A percentile compares a stretch with the other conserved stretches of the same genome.
These are phyloP conservation scores for Cathartes aura DNA, from an alignment of 2,113 vertebrate species.

Conservation along the genomic window DNA sequence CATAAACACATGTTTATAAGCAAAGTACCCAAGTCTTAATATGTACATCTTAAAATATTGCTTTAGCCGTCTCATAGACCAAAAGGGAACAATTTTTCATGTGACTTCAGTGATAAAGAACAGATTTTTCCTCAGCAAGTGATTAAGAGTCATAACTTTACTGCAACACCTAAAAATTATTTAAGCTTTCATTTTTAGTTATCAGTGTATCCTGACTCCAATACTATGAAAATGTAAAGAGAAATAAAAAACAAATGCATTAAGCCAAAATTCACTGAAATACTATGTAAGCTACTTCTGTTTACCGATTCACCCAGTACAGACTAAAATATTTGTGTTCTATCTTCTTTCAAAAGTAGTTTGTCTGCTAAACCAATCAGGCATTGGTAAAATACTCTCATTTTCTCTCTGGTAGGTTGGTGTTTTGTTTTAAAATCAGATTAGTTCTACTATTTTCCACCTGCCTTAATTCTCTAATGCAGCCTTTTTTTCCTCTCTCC, in stretches of 20 bases:
- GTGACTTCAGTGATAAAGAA: neutral
- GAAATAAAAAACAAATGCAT: neutral
- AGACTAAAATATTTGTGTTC: neutral
- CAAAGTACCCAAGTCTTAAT: neutral
- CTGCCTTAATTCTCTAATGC: neutral
- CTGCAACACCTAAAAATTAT: neutral
- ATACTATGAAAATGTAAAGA: neutral
- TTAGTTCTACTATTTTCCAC: neutral
- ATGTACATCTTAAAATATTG: neutral
- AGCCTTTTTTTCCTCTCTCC: rapidly evolving
- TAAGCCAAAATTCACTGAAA: neutral
- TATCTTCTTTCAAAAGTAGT: neutral
- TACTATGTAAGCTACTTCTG: neutral
- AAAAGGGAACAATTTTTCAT: neutral
- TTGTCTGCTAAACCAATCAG: neutral
- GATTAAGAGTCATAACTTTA: neutral
- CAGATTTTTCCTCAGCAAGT: neutral
- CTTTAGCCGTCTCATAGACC: neutral
- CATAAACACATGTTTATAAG: neutral
- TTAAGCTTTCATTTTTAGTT: neutral
- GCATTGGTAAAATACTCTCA: neutral
- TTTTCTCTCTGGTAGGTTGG: neutral
- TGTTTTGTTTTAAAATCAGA: neutral
- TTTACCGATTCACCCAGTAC: neutral
- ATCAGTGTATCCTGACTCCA: neutral